A percentile compares a stretch with the other conserved stretches of the same genome.
These are phyloP conservation scores for Cataglyphis albicans DNA, from an alignment of 2,888 invertebrate genomes.

Conservation along the genomic window DNA sequence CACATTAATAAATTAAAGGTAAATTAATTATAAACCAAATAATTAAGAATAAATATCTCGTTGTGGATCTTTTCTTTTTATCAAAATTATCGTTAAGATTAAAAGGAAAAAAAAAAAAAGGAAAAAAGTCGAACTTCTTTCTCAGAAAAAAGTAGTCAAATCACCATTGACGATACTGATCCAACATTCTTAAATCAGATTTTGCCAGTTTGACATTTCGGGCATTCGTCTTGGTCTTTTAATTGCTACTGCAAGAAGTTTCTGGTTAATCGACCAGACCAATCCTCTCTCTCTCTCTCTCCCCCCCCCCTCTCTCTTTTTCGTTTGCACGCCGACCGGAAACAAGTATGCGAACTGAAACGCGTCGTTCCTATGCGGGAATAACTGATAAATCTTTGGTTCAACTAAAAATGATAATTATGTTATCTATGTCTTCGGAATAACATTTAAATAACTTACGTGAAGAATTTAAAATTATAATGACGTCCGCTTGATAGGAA, in stretches of 20 bases:
- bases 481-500: slow-evolving; percentile 9
- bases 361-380: slow-evolving; percentile 9
- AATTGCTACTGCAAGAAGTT: slow-evolving; percentile 69
- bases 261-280: slow-evolving; percentile 70
- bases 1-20: not conserved
- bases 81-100: slow-evolving; percentile 28
- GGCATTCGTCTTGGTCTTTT: slow-evolving; percentile 63
- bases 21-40: slow-evolving; percentile 7
- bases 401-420: slow-evolving; percentile 44
- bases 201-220: slow-evolving; percentile 78
- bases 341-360: slow-evolving; percentile 17
- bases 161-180: slow-evolving; percentile 59
- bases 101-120: slow-evolving; percentile 19
- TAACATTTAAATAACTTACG: slow-evolving; percentile 42
- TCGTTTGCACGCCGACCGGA: not conserved
- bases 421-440: slow-evolving; percentile 31
- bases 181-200: slow-evolving; percentile 79
- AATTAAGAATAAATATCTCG: not conserved
- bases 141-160: slow-evolving; percentile 58
- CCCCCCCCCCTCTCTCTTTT: not conserved
- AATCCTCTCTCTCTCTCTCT: not conserved
- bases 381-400: slow-evolving; percentile 36
- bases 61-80: not conserved
- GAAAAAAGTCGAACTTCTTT: slow-evolving; percentile 34
- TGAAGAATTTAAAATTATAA: slow-evolving; percentile 44